Conservation (phyloP, 1,140 invertebrate species). For the Caerostris extrusa region DNA sequence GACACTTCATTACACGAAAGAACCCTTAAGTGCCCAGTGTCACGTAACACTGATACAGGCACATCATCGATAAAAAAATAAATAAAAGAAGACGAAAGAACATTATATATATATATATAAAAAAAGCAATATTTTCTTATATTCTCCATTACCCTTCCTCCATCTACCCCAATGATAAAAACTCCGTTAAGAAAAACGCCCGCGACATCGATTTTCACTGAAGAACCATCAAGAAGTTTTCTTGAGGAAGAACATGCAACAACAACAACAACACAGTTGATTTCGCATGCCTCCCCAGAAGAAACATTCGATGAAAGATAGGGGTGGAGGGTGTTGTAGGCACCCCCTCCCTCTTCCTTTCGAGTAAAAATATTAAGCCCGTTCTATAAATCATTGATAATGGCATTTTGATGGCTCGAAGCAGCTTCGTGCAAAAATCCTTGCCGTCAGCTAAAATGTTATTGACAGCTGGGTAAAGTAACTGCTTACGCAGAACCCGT, state of each 20-base stretch:
- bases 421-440: conserved; percentile 56
- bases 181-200: conserved; percentile 26
- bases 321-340: background rate
- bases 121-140: background rate
- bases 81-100: background rate
- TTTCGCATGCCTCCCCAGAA: conserved; percentile 31
- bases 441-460: conserved; percentile 61
- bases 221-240: conserved; percentile 55
- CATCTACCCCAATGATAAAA: background rate
- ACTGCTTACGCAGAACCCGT: conserved; percentile 32
- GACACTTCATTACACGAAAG: conserved; percentile 18
- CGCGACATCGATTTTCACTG: conserved; percentile 54
- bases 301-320: conserved; percentile 17
- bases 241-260: conserved; percentile 34
- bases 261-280: background rate
- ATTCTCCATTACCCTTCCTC: background rate
- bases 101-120: background rate
- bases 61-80: conserved; percentile 11
- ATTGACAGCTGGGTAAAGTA: conserved; percentile 49
- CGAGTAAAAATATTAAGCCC: conserved; percentile 60
- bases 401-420: conserved; percentile 67
- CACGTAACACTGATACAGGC: background rate
- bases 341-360: background rate
- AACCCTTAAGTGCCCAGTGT: conserved; percentile 11
- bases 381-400: conserved; percentile 71